A percentile compares a stretch with the other conserved stretches of the same genome.
Conservation (phyloP, 1,140 invertebrate species). For the Drosophila baimaii region DNA sequence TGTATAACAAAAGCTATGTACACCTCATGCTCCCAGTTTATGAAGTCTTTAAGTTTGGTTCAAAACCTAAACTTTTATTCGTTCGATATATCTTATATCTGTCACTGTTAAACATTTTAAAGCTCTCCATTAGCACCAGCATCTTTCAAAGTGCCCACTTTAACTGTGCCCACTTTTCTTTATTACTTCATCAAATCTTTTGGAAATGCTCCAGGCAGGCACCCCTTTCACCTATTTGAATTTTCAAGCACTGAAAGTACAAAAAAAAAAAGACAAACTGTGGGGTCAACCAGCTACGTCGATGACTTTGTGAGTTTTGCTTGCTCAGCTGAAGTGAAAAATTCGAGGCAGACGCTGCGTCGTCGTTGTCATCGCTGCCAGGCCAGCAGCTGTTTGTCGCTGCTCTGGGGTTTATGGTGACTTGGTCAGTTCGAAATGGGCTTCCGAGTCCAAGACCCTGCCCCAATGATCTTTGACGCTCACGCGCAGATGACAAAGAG, state of each 20-base stretch:
- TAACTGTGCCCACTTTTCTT: slow-evolving; percentile 23
- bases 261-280: slow-evolving; percentile 11
- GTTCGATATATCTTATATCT: background rate
- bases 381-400: slow-evolving; percentile 11
- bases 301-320: slow-evolving; percentile 36
- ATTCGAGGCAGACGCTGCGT: slow-evolving; percentile 47
- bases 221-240: slow-evolving; percentile 38
- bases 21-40: background rate
- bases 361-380: slow-evolving; percentile 29
- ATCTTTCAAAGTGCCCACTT: slow-evolving; percentile 4
- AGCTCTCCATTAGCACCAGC: slow-evolving; percentile 14
- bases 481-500: slow-evolving; percentile 53
- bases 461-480: slow-evolving; percentile 56
- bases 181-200: slow-evolving; percentile 37
- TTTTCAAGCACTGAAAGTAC: slow-evolving; percentile 21
- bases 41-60: background rate
- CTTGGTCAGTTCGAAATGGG: slow-evolving; percentile 58
- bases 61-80: background rate
- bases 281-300: slow-evolving; percentile 35
- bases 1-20: background rate
- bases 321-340: slow-evolving; percentile 30
- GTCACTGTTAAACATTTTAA: slow-evolving; percentile 1
- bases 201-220: slow-evolving; percentile 7
- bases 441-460: slow-evolving; percentile 28
- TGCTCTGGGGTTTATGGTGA: slow-evolving; percentile 24